Base-by-base conservation (phyloP, 2,888 invertebrate species). In the Slavum lentiscoides region DNA sequence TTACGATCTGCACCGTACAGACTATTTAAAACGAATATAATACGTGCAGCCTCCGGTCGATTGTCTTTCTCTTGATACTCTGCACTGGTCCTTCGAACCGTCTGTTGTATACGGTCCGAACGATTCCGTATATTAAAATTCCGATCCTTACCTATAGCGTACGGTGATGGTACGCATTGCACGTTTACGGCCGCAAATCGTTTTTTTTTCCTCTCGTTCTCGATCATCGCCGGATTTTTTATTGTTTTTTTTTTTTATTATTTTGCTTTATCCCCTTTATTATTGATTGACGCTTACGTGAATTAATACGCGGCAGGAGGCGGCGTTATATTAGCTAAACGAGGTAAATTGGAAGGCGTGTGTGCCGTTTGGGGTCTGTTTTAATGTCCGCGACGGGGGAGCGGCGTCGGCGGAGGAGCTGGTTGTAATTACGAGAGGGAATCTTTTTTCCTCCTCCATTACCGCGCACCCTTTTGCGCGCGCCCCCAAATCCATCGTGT, bases 261-360 rank as follows among this genome's bases (percentile, higher is more conserved):
- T 58, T n/a, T 21, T 69, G 17, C 1, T 30, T n/a, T 5, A 3
- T 59, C n/a, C 39, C 39, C 15, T 62, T 53, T 77, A 61, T 67
- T 69, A 77, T 77, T 69, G 76, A 77, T 69, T 30, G 68, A 49
- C 76, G 59, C 59, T 69, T 59, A 61, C 62, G 61, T 69, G 43
- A 9, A 11, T 43, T 7, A 9, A 43, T 11, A 53, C 8, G 15
- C 74, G 30, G 64, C 74, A 9, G 37, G 74, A 53, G 39, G 55
- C 69, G 55, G 55, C 70, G 73, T 11, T 74, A 67, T 70, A 70
- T 77, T 77, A 77, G 77, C 62, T 61, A 77, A 77, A 70, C 77
- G 77, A 62, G 69, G 70, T 77, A 70, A 70, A 70, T 70, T 77
- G 70, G 77, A 39, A 77, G 77, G 77, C 77, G 77, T 77, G 70